A percentile compares a stretch with the other conserved stretches of the same genome.
phyloP scores from a whole-genome alignment of 2,888 invertebrate species.

The Myathropa florea region DNA sequence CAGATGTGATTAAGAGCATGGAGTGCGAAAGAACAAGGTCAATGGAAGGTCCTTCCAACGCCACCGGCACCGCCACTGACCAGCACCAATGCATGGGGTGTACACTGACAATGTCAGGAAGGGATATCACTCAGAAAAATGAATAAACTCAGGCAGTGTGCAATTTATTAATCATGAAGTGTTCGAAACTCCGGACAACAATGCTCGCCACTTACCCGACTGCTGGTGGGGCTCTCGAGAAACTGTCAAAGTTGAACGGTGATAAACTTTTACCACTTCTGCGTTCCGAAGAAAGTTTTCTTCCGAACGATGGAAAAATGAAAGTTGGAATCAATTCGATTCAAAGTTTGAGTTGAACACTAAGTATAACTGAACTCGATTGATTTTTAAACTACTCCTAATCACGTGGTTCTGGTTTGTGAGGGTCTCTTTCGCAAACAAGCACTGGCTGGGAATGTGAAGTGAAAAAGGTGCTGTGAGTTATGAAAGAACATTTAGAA shows the following conservation, averaged over 20 bases:
- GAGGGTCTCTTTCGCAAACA: neutral
- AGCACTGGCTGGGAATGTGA: neutral
- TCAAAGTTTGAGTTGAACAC: neutral
- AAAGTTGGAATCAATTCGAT: neutral
- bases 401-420: neutral
- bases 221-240: neutral
- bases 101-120: neutral
- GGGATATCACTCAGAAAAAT: neutral
- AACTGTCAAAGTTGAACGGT: constrained; percentile 27
- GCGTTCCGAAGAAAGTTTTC: neutral
- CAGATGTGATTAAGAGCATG: constrained; percentile 32
- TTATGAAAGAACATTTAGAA: neutral
- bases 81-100: too few species aligned
- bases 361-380: neutral
- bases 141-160: neutral
- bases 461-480: neutral
- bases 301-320: neutral
- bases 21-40: neutral
- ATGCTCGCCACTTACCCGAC: neutral
- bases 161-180: neutral
- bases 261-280: neutral
- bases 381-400: neutral
- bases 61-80: neutral
- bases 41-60: neutral
- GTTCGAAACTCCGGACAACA: neutral